phyloP scores from a whole-genome alignment of 2,113 vertebrate genomes.

The Scomber japonicus region DNA sequence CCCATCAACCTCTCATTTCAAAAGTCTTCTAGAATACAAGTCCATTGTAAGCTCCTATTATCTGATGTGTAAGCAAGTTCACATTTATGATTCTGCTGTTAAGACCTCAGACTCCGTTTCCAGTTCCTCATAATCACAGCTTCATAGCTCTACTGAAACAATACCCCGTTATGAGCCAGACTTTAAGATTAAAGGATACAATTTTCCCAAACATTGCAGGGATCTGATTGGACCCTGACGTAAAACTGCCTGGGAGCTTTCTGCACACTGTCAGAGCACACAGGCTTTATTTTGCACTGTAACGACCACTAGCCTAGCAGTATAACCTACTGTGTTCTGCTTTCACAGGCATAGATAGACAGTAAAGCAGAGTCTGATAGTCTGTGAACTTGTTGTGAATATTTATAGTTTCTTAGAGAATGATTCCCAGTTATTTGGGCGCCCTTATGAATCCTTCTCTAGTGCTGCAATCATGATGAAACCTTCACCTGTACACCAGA shows the following conservation, averaged over 20 bases:
- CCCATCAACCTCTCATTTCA: neutral
- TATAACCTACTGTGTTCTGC: neutral
- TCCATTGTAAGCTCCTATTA: neutral
- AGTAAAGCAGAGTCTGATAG: too few species aligned
- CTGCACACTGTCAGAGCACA: neutral
- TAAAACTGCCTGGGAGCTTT: constrained; percentile 16
- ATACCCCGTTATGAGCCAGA: constrained; percentile 34
- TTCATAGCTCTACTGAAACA: constrained; percentile 47
- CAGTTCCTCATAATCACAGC: constrained; percentile 38
- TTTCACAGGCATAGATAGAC: neutral
- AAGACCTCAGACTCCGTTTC: constrained; percentile 37
- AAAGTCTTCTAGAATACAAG: neutral
- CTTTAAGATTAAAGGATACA: constrained; percentile 36
- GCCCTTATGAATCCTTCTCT: too few species aligned
- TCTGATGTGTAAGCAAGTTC: constrained; percentile 13
- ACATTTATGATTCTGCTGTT: constrained; percentile 18
- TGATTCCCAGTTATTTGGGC: too few species aligned
- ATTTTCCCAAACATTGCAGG: constrained; percentile 48
- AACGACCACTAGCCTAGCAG: neutral
- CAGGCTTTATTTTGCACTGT: constrained; percentile 13
- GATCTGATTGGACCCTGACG: constrained; percentile 61
- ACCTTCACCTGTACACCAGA: too few species aligned
- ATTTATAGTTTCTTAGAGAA: too few species aligned
- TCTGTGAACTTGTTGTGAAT: too few species aligned
- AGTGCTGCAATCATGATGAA: too few species aligned